Evolutionary conservation across 1,140 invertebrate species (phyloP), one percentile per base, ranked within the genome.

Genomic region (Nephila pilipes): DNA sequence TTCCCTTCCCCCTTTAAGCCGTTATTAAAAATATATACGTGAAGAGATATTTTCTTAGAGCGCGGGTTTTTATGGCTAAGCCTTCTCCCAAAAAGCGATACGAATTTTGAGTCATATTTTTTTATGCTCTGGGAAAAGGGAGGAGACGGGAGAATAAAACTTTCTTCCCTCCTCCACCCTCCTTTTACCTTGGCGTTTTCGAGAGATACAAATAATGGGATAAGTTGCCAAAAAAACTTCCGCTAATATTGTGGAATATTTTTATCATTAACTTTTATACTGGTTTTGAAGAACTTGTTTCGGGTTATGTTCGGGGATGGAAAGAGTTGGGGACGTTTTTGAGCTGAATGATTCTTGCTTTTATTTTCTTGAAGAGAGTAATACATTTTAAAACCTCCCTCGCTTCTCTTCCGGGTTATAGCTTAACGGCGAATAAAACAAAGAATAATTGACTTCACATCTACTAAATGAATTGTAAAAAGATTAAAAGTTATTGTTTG

Each of bases 1-100:
- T 90, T 83, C 29, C 16, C 12, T 90, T 83, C 54, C 12, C 6
- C 4, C 46, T 38, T 22, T 91, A 81, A 91, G 89, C 89, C 89
- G 89, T 91, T 91, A 91, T 91, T 91, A 91, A 91, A 91, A 91
- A 81, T 91, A 83, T 83, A 91, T 83, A 83, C 75, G 58, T 29
- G 46, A 58, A 54, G 89, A 91, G 75, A 91, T 91, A 83, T 91
- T 83, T 91, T 81, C 79, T 55, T 83, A 57, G 80, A 91, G 89
- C 46, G 36, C 57, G 79, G 57, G 54, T 91, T 91, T 91, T 91
- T 91, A 91, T 83, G 58, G 57, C 57, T 46, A 60, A 38, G 57
- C 38, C 57, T 36, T 18, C 36, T n/a, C 55, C 32, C 46, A 20
- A 25, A 83, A 83, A 83, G 80, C 75, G 89, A 83, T 91, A 91